Evolutionary conservation across 1,140 invertebrate genomes (phyloP), one percentile per base, ranked within the genome.

Genomic region (Sycobia sp.): DNA sequence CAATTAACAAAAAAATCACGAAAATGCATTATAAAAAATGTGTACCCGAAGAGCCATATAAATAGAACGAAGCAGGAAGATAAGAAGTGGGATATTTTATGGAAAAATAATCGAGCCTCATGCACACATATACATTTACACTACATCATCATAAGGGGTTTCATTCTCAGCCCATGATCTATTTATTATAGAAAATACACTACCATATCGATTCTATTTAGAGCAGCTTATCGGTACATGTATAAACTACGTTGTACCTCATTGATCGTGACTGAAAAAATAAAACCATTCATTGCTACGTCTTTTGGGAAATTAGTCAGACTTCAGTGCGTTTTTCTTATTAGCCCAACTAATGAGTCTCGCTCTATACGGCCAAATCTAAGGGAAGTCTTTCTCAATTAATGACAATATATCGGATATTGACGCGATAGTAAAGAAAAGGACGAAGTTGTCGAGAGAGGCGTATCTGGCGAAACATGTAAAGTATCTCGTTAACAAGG

Each of bases 111-210:
- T 13, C 7, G 16, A 32, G 10, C 25, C 25, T 34, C 29, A 61
- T 43, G 11, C 25, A 51, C 38, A 54, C 36, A 34, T 22, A 44
- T 20, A 53, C n/a, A 18, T 32, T 9, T 18, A 38, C 25, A 32
- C 49, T 11, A 34, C 7, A 9, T 47, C 11, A 18, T 58, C 8
- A 14, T 1, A 14, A 14, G 43, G 41, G n/a, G 32, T 29, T 23
- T 46, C 43, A n/a, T n/a, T n/a, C n/a, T n/a, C n/a, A n/a, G n/a
- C n/a, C 34, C 5, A 8, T 43, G 11, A 43, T 32, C 25, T 16
- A 18, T 13, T 22, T 58, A 58, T 47, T 47, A 49, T 49, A 49
- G 32, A 59, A 59, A 59, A 59, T 59, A 59, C 39, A 32, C 44
- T 49, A 47, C 44, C 46, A 36, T n/a, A n/a, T 39, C 23, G 32